Conservation (phyloP, 2,113 vertebrate species). For the Podarcis raffonei region DNA sequence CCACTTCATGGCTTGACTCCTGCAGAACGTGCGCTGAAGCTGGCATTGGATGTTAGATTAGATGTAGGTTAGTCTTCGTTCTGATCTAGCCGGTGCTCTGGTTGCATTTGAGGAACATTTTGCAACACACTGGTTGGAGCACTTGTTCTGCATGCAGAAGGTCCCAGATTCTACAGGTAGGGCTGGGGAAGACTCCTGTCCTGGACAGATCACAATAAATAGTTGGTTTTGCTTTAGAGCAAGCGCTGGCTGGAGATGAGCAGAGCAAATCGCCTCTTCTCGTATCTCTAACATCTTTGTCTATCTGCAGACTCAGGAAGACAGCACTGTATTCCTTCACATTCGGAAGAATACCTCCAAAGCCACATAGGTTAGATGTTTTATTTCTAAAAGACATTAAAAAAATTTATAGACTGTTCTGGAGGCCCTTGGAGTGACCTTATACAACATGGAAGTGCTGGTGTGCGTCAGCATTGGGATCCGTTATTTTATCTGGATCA, state of each 20-base stretch:
- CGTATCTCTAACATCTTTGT: constrained; percentile 53
- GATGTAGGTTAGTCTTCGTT: neutral
- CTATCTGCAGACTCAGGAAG: constrained; percentile 75
- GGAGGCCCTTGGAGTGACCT: constrained; percentile 15
- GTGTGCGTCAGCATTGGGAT: neutral
- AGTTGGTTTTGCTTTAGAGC: constrained; percentile 3
- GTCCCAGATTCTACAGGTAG: too few relatives aligned
- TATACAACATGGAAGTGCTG: constrained; percentile 8
- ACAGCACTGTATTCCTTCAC: constrained; percentile 72
- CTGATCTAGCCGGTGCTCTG: neutral
- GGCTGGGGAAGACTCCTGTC: too few relatives aligned
- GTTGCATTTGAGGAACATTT: neutral
- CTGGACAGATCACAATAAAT: fast-evolving
- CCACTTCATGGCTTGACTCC: neutral
- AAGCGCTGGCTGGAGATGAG: constrained; percentile 9
- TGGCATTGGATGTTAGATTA: neutral
- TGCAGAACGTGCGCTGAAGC: neutral
- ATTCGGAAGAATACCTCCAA: constrained; percentile 74
- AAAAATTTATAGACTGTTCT: constrained; percentile 34
- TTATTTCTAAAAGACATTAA: constrained; percentile 56
- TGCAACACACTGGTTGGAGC: neutral
- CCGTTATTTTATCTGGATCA: neutral
- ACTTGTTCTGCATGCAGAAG: too few relatives aligned
- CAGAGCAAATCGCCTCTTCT: constrained; percentile 32
- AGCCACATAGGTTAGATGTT: constrained; percentile 75